These are phyloP conservation scores for Chalcis sispes DNA, from an alignment of 2,888 invertebrate genomes.

Conservation along the genomic window DNA sequence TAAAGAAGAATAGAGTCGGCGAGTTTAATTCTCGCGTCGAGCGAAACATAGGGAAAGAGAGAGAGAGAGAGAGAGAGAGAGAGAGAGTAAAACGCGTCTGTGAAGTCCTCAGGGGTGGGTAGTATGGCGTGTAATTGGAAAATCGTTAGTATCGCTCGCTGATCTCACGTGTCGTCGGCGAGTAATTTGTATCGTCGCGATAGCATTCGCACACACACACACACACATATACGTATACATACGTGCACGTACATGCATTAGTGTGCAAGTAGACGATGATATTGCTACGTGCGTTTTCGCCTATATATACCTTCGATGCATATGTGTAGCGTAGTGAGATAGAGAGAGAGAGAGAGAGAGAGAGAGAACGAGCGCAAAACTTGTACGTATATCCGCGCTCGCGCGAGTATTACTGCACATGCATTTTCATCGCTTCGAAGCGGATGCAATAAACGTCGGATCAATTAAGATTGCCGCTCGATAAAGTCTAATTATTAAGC, in stretches of 20 bases:
- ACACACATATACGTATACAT: background rate
- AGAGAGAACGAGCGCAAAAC: too few species aligned
- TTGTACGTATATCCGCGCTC: too few species aligned
- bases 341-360: too few species aligned
- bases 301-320: too few species aligned
- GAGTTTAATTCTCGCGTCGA: too few species aligned
- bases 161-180: constrained; percentile 58
- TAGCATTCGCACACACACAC: background rate
- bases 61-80: too few species aligned
- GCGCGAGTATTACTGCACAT: background rate
- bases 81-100: too few species aligned
- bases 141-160: constrained; percentile 72
- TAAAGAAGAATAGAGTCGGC: too few species aligned
- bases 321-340: too few species aligned
- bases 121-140: constrained; percentile 73
- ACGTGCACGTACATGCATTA: background rate
- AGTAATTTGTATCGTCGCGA: constrained; percentile 64
- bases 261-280: too few species aligned
- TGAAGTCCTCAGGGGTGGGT: background rate
- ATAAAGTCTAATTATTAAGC: constrained; percentile 52
- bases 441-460: constrained; percentile 59
- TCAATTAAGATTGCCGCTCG: constrained; percentile 57
- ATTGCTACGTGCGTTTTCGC: too few species aligned
- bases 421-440: constrained; percentile 43
- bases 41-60: too few species aligned